Evolutionary conservation across 2,113 vertebrate species (phyloP).

Genomic region (Dipodomys merriami): DNA sequence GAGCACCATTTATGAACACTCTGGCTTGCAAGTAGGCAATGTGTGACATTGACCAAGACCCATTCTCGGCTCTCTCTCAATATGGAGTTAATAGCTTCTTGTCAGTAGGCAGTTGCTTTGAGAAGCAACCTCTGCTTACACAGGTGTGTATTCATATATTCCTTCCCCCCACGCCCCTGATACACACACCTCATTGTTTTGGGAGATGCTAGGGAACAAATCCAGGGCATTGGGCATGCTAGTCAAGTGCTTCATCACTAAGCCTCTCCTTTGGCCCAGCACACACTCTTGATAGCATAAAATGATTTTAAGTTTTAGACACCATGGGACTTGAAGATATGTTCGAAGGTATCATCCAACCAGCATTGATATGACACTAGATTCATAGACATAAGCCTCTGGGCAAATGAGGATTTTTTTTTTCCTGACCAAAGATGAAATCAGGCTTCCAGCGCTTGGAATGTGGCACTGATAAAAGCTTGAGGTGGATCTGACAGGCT

Average conservation of each 20-base stretch:
- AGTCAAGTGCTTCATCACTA: no score
- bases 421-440: constrained; percentile 9
- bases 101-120: not conserved
- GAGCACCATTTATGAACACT: not conserved
- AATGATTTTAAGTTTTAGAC: not conserved
- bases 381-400: not conserved
- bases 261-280: not conserved
- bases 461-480: not conserved
- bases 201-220: no score
- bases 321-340: not conserved
- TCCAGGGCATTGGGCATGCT: no score
- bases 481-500: not conserved
- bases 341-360: not conserved
- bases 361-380: not conserved
- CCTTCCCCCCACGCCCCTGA: no score
- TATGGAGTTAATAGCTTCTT: not conserved
- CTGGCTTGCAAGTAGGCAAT: not conserved
- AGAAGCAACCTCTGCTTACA: not conserved
- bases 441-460: not conserved
- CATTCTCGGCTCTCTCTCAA: not conserved
- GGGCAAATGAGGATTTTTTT: constrained; percentile 1
- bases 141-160: not conserved
- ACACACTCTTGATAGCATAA: not conserved
- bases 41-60: not conserved
- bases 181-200: no score